These are phyloP conservation scores for Cebus imitator DNA, from an alignment of 2,113 vertebrate genomes.

Conservation along the genomic window DNA sequence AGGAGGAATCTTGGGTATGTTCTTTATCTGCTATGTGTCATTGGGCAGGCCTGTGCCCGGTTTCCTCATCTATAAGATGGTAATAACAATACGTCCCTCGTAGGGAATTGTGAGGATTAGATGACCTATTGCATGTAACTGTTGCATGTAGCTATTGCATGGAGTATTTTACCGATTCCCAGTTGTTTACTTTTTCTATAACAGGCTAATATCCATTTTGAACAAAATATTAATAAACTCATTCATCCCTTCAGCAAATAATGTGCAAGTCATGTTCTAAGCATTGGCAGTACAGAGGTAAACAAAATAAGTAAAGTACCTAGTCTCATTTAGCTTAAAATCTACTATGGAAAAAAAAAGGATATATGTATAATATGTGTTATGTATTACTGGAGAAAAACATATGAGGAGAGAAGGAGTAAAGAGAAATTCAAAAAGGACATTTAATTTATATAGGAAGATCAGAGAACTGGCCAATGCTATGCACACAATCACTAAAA, in stretches of 20 bases:
- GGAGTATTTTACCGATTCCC: not conserved
- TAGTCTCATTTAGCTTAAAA: not conserved
- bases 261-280: not conserved
- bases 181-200: not conserved
- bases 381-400: not conserved
- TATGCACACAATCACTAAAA: not conserved
- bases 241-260: not conserved
- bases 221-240: not conserved
- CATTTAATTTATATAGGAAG: not conserved
- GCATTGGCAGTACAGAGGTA: not conserved
- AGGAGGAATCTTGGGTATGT: not conserved
- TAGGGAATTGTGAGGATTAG: not conserved
- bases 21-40: not conserved
- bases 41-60: not conserved
- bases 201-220: not conserved
- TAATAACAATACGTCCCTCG: not conserved
- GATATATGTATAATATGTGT: not conserved
- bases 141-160: no score
- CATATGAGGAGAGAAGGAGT: not conserved
- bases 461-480: not conserved
- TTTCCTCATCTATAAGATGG: not conserved
- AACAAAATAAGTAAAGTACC: not conserved
- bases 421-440: not conserved
- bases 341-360: not conserved
- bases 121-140: no score